Evolutionary conservation across 2,888 invertebrate genomes (phyloP), one percentile per base, ranked within the genome.

Genomic region (Geotrupes spiniger): DNA sequence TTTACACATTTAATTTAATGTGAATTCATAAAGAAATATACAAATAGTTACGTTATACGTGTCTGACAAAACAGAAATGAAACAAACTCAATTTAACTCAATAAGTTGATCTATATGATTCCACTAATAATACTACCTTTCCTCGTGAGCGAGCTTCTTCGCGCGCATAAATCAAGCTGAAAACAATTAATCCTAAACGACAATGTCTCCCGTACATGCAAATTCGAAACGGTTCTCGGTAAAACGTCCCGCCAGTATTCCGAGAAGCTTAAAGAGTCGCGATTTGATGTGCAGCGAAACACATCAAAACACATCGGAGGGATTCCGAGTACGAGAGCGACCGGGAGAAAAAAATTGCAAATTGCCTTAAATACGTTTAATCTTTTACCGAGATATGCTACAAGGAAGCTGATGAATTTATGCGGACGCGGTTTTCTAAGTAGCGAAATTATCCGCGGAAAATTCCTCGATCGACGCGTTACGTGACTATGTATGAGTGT

Each of bases 381-480:
- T 33, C 33, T 33, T 33, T 33, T 14, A 33, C 15, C 33, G 5
- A 12, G 33, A 8, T 9, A 14, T 33, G 9, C n/a, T 33, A 33
- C n/a, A 33, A 12, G 33, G 12, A 33, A 33, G 14, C 15, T 33
- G 11, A 29, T 29, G 29, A 11, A 29, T 29, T 29, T 33, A 10
- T 15, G 33, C 33, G 11, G 14, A 10, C 9, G 12, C 11, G 9
- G 14, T 33, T 33, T 33, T 33, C 33, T 10, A 10, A 14, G 33
- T 33, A 14, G 33, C 11, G 10, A 12, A 15, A 33, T 10, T 31
- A 31, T 21, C 9, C 14, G 14, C 33, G 29, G 29, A 29, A 29
- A 33, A 14, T 39, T 26, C 8, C 21, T 39, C 26, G 26, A 40
- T 39, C 40, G 36, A 36, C 46, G 36, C 28, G 46, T 36, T 46